Conservation (phyloP, 2,113 vertebrate species). For the Ranitomeya variabilis region DNA sequence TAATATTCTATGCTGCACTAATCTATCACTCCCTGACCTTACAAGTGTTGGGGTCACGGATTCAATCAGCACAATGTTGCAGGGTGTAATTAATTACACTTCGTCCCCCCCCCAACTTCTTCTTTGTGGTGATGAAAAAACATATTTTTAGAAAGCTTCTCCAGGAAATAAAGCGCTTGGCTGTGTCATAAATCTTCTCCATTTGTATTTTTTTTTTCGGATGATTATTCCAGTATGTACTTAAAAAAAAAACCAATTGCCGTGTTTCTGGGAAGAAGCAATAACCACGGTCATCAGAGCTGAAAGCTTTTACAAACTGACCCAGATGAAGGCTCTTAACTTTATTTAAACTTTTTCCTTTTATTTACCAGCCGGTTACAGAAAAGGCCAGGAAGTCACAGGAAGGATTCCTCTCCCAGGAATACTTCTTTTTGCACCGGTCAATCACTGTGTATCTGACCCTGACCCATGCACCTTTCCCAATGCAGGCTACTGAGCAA, state of each 20-base stretch:
- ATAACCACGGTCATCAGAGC: constrained; percentile 30
- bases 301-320: constrained; percentile 18
- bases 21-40: constrained; percentile 72
- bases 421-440: constrained; percentile 16
- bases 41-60: constrained; percentile 66
- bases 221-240: constrained; percentile 53
- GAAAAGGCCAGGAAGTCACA: background rate
- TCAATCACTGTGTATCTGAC: constrained; percentile 38
- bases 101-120: constrained; percentile 38
- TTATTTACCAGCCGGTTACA: constrained; percentile 8
- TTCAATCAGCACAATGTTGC: constrained; percentile 74
- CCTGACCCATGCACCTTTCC: constrained; percentile 34
- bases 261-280: constrained; percentile 38
- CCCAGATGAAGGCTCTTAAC: constrained; percentile 10
- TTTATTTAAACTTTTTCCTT: constrained; percentile 38
- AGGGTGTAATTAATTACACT: constrained; percentile 74
- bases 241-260: constrained; percentile 29
- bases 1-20: constrained; percentile 62
- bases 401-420: constrained; percentile 7
- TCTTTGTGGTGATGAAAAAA: constrained; percentile 68
- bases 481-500: constrained; percentile 37
- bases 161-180: constrained; percentile 59
- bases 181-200: constrained; percentile 65
- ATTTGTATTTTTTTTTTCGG: constrained; percentile 52
- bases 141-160: constrained; percentile 61